Evolutionary conservation across 1,140 invertebrate species (phyloP).

Genomic region (Philotrypesis tridentata): DNA sequence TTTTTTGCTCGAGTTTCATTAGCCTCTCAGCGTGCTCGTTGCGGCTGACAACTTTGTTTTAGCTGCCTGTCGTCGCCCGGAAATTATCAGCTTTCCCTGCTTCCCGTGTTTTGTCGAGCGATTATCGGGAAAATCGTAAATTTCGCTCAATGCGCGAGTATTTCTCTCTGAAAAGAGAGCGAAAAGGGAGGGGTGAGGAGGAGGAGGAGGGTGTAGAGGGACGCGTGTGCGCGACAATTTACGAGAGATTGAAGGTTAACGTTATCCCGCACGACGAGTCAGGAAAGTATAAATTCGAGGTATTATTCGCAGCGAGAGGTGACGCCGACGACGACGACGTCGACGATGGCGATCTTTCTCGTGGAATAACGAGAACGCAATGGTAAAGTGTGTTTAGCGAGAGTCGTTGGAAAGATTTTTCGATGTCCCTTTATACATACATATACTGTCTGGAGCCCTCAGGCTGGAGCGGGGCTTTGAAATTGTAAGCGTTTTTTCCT

Average conservation of each 20-base stretch:
- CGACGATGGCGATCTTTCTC: not conserved
- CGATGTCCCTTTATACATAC: not conserved
- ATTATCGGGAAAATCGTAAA: constrained; percentile 41
- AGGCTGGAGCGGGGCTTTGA: no score
- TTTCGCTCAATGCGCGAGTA: constrained; percentile 35
- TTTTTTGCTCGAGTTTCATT: constrained; percentile 33
- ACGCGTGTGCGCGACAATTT: constrained; percentile 16
- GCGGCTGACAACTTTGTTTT: constrained; percentile 6
- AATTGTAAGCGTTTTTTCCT: constrained; percentile 26
- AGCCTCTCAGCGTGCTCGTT: constrained; percentile 20
- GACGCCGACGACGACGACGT: no score
- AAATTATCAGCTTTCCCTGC: constrained; percentile 28
- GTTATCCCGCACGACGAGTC: constrained; percentile 9
- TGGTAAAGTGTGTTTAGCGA: not conserved
- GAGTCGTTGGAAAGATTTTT: constrained; percentile 21
- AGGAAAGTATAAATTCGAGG: constrained; percentile 34
- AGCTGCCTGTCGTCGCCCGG: not conserved
- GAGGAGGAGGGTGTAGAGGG: no score
- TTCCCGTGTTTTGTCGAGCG: constrained; percentile 41
- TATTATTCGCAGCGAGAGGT: constrained; percentile 28
- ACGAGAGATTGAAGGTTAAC: constrained; percentile 38
- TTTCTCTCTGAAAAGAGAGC: not conserved
- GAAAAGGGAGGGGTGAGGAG: not conserved
- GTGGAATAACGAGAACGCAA: no score
- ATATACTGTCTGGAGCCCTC: no score